Evolutionary conservation across 2,888 invertebrate species (phyloP).

Genomic region (Busseola fusca): DNA sequence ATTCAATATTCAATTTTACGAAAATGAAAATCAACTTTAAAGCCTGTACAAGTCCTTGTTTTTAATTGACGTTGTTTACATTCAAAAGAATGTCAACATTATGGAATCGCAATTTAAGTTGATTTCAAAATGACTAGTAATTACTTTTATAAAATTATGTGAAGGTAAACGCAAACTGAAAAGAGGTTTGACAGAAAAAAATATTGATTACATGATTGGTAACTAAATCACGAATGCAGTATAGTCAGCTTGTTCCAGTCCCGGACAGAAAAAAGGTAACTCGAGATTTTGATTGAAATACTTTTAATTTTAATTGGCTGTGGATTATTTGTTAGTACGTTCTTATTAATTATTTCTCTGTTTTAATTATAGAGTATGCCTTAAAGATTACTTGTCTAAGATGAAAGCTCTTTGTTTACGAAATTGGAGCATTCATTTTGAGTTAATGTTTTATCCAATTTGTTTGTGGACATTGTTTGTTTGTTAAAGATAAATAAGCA

Average conservation of each 20-base stretch:
- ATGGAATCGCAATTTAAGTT: background rate
- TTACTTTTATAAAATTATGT: background rate
- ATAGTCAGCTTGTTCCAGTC: conserved; percentile 3
- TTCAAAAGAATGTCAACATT: background rate
- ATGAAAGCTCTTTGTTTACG: conserved; percentile 42
- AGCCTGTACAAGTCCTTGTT: background rate
- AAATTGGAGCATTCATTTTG: conserved; percentile 8
- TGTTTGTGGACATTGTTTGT: conserved; percentile 8
- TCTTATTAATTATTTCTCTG: conserved; percentile 47
- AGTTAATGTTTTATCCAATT: conserved; percentile 20
- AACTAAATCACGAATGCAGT: background rate
- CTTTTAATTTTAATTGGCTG: conserved; percentile 39
- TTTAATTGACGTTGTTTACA: background rate
- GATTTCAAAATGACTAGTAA: background rate
- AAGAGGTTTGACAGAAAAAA: background rate
- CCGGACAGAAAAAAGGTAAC: conserved; percentile 13
- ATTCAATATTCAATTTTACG: background rate
- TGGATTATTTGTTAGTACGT: conserved; percentile 35
- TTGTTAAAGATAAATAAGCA: background rate
- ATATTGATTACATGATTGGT: background rate
- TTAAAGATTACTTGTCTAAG: conserved; percentile 28
- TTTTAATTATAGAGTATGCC: conserved; percentile 38
- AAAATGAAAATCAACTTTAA: background rate
- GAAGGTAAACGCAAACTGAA: background rate
- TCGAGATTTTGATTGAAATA: conserved; percentile 23